A percentile compares a stretch with the other conserved stretches of the same genome.
Conservation (phyloP, 2,113 vertebrate genomes). For the Nycticryphes semicollaris region DNA sequence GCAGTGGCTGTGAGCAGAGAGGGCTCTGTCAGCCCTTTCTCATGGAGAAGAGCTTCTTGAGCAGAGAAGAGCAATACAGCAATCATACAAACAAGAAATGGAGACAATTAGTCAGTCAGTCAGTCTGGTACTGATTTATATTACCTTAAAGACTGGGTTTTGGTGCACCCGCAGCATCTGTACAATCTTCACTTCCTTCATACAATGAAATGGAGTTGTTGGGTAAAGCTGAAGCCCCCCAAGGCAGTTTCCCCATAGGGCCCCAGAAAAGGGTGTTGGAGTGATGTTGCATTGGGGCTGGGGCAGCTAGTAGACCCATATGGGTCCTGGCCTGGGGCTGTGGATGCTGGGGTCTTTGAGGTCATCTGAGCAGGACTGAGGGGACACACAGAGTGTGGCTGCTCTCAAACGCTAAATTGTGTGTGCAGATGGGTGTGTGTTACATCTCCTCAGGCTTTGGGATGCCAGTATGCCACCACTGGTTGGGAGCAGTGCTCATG, state of each 20-base stretch:
- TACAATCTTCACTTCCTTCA: background rate
- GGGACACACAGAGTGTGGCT: rapidly evolving
- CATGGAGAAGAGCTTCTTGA: background rate
- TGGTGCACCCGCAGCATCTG: background rate
- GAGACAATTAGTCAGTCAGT: background rate
- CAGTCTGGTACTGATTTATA: background rate
- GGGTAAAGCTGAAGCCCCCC: background rate
- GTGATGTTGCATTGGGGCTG: background rate
- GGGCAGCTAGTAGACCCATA: background rate
- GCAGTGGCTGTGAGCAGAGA: background rate
- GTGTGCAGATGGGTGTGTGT: background rate
- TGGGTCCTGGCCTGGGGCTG: background rate
- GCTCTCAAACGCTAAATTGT: background rate
- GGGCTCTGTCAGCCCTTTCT: background rate
- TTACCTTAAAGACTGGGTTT: background rate
- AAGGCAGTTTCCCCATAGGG: background rate
- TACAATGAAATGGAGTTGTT: background rate
- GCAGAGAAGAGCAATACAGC: background rate
- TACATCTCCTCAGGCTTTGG: background rate
- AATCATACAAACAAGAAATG: background rate
- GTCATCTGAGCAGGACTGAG: background rate
- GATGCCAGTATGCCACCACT: background rate
- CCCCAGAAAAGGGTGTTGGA: background rate
- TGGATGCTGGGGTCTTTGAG: rapidly evolving
- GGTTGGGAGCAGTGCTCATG: background rate